These are phyloP conservation scores for Cheilosia urbana DNA, from an alignment of 2,888 invertebrate genomes.

Conservation along the genomic window DNA sequence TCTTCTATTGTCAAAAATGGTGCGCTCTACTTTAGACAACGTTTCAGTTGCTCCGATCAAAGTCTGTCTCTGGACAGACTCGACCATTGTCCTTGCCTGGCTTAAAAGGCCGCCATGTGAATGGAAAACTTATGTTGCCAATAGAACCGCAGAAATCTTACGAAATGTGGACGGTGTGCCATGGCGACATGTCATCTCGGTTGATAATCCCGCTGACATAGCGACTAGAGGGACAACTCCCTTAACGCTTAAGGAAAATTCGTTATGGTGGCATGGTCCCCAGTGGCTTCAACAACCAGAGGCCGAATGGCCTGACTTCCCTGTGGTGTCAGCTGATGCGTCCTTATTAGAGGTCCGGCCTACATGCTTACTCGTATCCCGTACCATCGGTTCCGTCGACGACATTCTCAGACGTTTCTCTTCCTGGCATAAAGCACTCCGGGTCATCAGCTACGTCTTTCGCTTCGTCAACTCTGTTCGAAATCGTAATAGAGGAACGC, in stretches of 20 bases:
- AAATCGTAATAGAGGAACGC: not conserved
- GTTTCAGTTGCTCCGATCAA: not conserved
- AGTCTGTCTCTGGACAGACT: slow-evolving; percentile 30
- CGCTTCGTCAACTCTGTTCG: not conserved
- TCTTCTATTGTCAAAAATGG: slow-evolving; percentile 48
- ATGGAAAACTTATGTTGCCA: slow-evolving; percentile 60
- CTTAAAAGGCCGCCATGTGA: slow-evolving; percentile 14
- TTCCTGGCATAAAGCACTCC: not conserved
- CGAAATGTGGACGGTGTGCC: not conserved
- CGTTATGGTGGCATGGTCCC: slow-evolving; percentile 59
- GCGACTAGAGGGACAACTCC: slow-evolving; percentile 44
- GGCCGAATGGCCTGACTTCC: slow-evolving; percentile 31
- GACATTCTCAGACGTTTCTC: not conserved
- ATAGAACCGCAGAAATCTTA: slow-evolving; percentile 25
- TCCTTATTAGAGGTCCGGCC: not conserved
- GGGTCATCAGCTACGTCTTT: not conserved
- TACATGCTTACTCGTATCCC: not conserved
- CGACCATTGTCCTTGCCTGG: slow-evolving; percentile 29
- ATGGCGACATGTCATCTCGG: slow-evolving; percentile 54
- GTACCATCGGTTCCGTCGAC: not conserved
- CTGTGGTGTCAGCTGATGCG: not conserved
- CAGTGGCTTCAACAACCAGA: slow-evolving; percentile 28
- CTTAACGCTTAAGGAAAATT: not conserved
- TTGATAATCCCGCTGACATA: slow-evolving; percentile 55
- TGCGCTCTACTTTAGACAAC: not conserved